phyloP scores from a whole-genome alignment of 2,113 vertebrate genomes.

The Silurus glanis region DNA sequence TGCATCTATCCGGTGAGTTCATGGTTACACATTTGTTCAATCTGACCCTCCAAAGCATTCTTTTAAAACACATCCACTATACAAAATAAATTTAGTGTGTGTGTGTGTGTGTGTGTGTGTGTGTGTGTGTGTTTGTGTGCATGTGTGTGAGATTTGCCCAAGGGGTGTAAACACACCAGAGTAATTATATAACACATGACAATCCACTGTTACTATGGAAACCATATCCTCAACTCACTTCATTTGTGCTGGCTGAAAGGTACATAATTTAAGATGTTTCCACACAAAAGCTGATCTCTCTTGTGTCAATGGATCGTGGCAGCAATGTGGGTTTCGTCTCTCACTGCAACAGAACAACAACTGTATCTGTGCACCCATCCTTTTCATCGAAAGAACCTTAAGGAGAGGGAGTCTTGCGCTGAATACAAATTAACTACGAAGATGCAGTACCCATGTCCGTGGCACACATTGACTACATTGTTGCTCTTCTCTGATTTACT shows the following conservation, averaged over 20 bases:
- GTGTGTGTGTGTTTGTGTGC: neutral
- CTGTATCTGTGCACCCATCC: slow-evolving; percentile 12
- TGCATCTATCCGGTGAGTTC: neutral
- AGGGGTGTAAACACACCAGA: slow-evolving; percentile 64
- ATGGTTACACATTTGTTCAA: neutral
- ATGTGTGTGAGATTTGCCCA: slow-evolving; percentile 57
- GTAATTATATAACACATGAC: slow-evolving; percentile 69
- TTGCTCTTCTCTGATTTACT: slow-evolving; percentile 24
- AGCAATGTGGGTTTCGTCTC: slow-evolving; percentile 24
- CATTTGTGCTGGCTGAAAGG: slow-evolving; percentile 56
- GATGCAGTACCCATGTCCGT: slow-evolving; percentile 30
- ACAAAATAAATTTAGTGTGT: slow-evolving; percentile 52
- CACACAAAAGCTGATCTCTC: slow-evolving; percentile 36
- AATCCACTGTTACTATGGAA: slow-evolving; percentile 71
- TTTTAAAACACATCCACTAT: slow-evolving; percentile 44
- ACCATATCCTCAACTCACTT: slow-evolving; percentile 63
- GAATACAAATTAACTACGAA: slow-evolving; percentile 17
- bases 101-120: neutral
- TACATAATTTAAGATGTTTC: slow-evolving; percentile 52
- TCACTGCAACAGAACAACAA: slow-evolving; percentile 4
- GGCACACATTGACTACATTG: neutral
- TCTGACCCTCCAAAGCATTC: slow-evolving; percentile 17
- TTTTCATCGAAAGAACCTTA: slow-evolving; percentile 33
- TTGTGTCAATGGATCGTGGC: slow-evolving; percentile 34
- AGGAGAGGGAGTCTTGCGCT: neutral